phyloP scores from a whole-genome alignment of 2,888 invertebrate species.

The Mesochorus sp. region DNA sequence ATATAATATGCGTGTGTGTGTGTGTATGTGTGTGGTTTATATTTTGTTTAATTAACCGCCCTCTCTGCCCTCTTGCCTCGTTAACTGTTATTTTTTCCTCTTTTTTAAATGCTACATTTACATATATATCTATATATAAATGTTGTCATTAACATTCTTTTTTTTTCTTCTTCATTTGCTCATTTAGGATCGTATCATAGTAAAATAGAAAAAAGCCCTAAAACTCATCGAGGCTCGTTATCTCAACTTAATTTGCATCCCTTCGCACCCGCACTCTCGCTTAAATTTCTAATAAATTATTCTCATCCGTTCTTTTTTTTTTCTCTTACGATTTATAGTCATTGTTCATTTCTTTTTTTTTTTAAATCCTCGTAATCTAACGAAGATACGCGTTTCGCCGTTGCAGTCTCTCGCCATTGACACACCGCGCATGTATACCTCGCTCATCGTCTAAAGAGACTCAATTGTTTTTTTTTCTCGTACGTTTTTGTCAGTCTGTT shows the following conservation, averaged over 20 bases:
- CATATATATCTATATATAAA: conserved; percentile 41
- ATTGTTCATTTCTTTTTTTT: conserved; percentile 9
- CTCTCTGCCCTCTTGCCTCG: conserved; percentile 22
- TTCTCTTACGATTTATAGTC: conserved; percentile 19
- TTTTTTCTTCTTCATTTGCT: conserved; percentile 42
- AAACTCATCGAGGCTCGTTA: conserved; percentile 54
- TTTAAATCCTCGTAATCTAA: conserved; percentile 7
- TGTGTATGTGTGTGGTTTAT: too few relatives aligned
- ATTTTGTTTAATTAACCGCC: conserved; percentile 50
- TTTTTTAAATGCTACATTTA: conserved; percentile 11
- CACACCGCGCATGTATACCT: conserved; percentile 7
- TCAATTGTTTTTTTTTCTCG: conserved; percentile 6
- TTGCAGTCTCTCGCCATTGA: conserved; percentile 11
- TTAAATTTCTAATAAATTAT: conserved; percentile 42
- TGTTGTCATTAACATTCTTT: conserved; percentile 37
- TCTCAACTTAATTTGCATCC: conserved; percentile 38
- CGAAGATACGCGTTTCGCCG: conserved; percentile 28
- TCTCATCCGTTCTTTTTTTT: conserved; percentile 31
- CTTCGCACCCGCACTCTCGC: conserved; percentile 57
- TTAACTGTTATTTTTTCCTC: conserved; percentile 6
- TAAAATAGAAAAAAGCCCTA: conserved; percentile 77
- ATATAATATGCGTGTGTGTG: conserved; percentile 65
- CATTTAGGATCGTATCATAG: conserved; percentile 72
- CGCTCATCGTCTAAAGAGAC: neutral
- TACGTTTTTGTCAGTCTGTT: conserved; percentile 47